These are phyloP conservation scores for Nothocercus nigrocapillus DNA, from an alignment of 2,113 vertebrate genomes.

Conservation along the genomic window DNA sequence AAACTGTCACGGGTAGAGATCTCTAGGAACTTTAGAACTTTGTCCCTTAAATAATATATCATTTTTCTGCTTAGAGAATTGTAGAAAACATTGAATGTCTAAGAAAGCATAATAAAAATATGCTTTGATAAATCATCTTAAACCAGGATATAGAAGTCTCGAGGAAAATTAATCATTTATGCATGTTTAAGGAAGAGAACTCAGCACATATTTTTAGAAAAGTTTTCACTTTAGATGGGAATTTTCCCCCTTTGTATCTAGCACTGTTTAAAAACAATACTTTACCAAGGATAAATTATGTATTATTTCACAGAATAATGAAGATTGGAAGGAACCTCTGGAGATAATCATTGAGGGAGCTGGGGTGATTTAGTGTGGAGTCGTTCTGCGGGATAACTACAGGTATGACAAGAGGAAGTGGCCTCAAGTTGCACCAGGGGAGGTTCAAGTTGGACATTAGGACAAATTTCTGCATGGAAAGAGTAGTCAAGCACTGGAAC, in stretches of 20 bases:
- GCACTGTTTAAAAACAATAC: background rate
- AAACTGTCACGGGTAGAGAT: background rate
- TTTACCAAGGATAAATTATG: fast-evolving
- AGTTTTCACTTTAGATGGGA: background rate
- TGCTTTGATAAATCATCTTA: background rate
- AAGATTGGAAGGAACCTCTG: background rate
- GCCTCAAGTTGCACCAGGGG: too few species aligned
- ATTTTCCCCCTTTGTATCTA: background rate
- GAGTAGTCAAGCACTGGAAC: too few species aligned
- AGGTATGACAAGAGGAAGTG: too few species aligned
- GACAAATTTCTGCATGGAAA: too few species aligned
- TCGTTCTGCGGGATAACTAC: too few species aligned
- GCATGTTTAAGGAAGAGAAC: background rate
- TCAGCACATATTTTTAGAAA: background rate
- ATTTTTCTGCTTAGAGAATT: background rate
- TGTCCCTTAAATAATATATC: background rate
- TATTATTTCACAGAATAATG: background rate
- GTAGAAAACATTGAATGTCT: background rate
- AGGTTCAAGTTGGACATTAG: too few species aligned
- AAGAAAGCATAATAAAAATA: background rate
- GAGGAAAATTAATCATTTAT: background rate
- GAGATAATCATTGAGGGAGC: too few species aligned
- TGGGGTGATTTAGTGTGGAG: too few species aligned
- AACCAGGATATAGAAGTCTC: background rate
- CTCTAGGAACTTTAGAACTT: background rate